Evolutionary conservation across 2,113 vertebrate genomes (phyloP), one percentile per base, ranked within the genome.

Genomic region (Gopherus evgoodei): DNA sequence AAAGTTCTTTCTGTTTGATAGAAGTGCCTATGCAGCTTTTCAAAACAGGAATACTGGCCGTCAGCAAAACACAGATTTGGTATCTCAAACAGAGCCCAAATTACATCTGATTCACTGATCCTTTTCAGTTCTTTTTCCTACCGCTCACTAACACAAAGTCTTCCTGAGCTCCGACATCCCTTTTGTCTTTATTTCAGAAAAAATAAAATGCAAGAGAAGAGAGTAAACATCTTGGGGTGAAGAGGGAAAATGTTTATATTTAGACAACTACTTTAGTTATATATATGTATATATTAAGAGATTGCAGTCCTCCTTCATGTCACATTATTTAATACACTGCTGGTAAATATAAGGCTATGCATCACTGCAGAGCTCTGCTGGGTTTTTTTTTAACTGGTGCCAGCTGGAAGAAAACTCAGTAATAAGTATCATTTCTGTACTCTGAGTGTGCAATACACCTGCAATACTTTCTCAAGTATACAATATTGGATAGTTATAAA

Each of bases 81-180:
- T 98, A 98, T 98, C 98, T 98, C 98, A 98, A 98, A 98, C 98
- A 98, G 98, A 98, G 98, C 97, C 98, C 98, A 97, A 98, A 99
- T 99, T 99, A 99, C 98, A 98, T 99, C 98, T 98, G 98, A 98
- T 97, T 99, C 99, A 99, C 98, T 99, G 99, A 98, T 98, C 98
- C 98, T 97, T 99, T 99, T 99, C 98, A 99, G 95, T 91, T 97
- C 97, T 97, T 97, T 96, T 97, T 97, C 97, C 97, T 97, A 97
- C 98, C 95, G 94, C 89, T 86, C 96, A 96, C 94, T 97, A 98
- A 97, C 97, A 98, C 98, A 99, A 99, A 99, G 98, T 96, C 97
- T 97, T 93, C 98, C 98, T 98, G 97, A 97, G 96, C 98, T 98
- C 97, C 96, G 97, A 98, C 91, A 96, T 97, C 96, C 95, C 96